A percentile compares a stretch with the other conserved stretches of the same genome.
These are phyloP conservation scores for Brachyptera risi DNA, from an alignment of 2,888 invertebrate species.

Conservation along the genomic window DNA sequence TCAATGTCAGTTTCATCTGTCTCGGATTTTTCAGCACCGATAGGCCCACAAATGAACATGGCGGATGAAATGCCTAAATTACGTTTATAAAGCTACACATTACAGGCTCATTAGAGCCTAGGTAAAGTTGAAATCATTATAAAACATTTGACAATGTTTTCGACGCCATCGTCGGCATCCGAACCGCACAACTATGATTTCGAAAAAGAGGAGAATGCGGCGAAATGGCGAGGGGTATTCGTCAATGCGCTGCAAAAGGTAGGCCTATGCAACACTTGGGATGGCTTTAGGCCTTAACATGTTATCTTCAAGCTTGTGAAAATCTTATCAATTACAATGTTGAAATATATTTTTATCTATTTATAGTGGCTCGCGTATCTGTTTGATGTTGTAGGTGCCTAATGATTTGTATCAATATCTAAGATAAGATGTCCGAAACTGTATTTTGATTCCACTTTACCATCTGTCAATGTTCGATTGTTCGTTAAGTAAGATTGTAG, in stretches of 20 bases:
- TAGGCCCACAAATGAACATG: constrained; percentile 29
- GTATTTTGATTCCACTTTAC: too few relatives aligned
- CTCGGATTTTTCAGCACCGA: constrained; percentile 25
- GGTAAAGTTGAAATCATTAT: constrained; percentile 24
- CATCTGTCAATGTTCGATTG: too few relatives aligned
- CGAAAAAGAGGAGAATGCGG: constrained; percentile 80
- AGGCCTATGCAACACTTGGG: constrained; percentile 41
- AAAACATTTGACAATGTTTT: constrained; percentile 34
- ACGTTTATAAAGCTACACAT: constrained; percentile 29
- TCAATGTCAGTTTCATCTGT: constrained; percentile 28
- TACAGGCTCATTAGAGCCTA: too few relatives aligned
- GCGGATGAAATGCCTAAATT: constrained; percentile 29
- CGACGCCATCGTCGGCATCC: constrained; percentile 34
- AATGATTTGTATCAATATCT: too few relatives aligned
- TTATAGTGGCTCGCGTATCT: too few relatives aligned
- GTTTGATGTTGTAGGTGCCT: too few relatives aligned
- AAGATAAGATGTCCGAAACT: too few relatives aligned
- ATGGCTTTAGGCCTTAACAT: too few relatives aligned
- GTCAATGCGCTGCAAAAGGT: constrained; percentile 85
- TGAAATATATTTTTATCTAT: too few relatives aligned
- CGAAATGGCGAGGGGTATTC: constrained; percentile 91
- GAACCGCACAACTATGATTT: constrained; percentile 63
- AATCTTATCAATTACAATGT: too few relatives aligned
- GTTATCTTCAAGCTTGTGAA: too few relatives aligned
- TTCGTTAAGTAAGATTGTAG: too few relatives aligned